Base-by-base conservation (phyloP, 1,140 invertebrate genomes). In the Drosophila baimaii region DNA sequence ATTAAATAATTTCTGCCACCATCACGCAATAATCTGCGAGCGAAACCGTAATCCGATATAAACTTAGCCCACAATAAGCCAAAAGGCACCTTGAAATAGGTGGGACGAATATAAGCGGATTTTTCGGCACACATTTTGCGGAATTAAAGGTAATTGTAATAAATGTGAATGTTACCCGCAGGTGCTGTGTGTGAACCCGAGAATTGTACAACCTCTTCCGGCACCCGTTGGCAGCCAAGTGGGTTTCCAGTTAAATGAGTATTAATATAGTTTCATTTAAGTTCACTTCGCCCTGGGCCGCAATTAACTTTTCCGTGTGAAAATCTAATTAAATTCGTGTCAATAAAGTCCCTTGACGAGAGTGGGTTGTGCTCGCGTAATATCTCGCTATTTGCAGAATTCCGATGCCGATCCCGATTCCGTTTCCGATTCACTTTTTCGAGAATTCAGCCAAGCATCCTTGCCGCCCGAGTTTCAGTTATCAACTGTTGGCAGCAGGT, bases 161-260 rank as follows among this genome's bases (percentile, higher is more conserved):
- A 83, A 76, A 84, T 79, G 81, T 46, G 64, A 59, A 71, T 63
- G 57, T 83, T 83, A 76, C 72, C 81, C 81, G 41, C 51, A 72
- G 77, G 77, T 72, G 81, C 58, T 76, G 54, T 61, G 54, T 64
- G 47, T n/a, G n/a, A 35, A n/a, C 7, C 31, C 23, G 2, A 23
- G 10, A 19, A 23, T 12, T 6, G 12, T 7, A 5, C 15, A 52
- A 29, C 19, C 29, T n/a, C 29, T 43, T 65, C 46, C 46, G 57
- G 31, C 58, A 44, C 9, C 23, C 31, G 19, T n/a, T 13, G 35
- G 23, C 23, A 72, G 15, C 41, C 43, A 47, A 41, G 31, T 3
- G 15, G 10, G 17, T 29, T 25, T 49, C 33, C 29, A 25, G 13
- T 23, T 17, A 31, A 49, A 58, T 70, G 29, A 57, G 35, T 49